These are phyloP conservation scores for Ceratina calcarata DNA, from an alignment of 1,140 invertebrate genomes.

Conservation along the genomic window DNA sequence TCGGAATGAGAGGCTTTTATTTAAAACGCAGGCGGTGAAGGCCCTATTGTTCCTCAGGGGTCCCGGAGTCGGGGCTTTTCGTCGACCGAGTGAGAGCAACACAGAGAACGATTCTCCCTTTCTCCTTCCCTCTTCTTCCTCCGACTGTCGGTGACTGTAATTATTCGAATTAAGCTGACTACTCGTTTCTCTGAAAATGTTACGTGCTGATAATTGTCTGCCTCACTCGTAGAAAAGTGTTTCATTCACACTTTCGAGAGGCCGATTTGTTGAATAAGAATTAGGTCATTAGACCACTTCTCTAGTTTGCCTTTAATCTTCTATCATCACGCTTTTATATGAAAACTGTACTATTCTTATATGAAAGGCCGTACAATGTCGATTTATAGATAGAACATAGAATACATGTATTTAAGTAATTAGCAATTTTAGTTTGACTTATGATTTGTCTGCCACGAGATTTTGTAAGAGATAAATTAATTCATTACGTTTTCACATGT, in stretches of 20 bases:
- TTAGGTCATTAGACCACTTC: not conserved
- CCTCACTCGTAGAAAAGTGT: not conserved
- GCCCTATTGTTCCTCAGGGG: constrained; percentile 37
- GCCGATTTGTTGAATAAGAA: not conserved
- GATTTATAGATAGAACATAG: too few relatives aligned
- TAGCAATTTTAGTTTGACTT: too few relatives aligned
- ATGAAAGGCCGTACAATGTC: too few relatives aligned
- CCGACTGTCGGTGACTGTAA: constrained; percentile 1
- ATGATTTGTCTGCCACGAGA: too few relatives aligned
- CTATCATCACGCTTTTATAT: too few relatives aligned
- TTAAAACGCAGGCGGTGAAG: constrained; percentile 16
- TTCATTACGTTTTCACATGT: not conserved
- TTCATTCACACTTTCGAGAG: not conserved
- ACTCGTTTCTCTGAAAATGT: not conserved
- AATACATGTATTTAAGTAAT: too few relatives aligned
- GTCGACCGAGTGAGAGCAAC: not conserved
- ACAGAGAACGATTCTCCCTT: not conserved
- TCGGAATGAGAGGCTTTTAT: constrained; percentile 29
- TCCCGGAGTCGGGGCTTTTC: constrained; percentile 27
- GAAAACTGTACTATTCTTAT: too few relatives aligned
- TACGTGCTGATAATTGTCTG: constrained; percentile 15
- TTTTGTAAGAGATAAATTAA: not conserved
- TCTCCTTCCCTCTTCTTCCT: too few relatives aligned
- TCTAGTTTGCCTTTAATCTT: too few relatives aligned
- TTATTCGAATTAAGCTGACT: constrained; percentile 22